Conservation (phyloP, 1,140 invertebrate species). For the Notospermus geniculatus region DNA sequence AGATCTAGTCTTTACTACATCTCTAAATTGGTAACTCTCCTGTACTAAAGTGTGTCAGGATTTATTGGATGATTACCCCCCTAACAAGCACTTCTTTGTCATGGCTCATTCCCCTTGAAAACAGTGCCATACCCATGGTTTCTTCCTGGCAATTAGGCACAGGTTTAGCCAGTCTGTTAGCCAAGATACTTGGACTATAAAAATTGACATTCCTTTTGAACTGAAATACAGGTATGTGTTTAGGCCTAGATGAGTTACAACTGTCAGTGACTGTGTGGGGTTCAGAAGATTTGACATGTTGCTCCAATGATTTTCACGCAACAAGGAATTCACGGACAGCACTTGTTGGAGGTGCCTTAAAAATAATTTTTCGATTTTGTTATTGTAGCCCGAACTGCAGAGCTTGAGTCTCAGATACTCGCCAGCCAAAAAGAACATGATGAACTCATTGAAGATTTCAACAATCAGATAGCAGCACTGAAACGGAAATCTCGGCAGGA, state of each 20-base stretch:
- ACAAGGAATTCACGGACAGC: not conserved
- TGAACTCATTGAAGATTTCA: constrained; percentile 20
- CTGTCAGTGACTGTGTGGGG: too few relatives aligned
- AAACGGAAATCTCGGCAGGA: constrained; percentile 14
- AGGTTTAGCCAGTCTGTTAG: too few relatives aligned
- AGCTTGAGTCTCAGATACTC: constrained; percentile 29
- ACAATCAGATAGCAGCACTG: constrained; percentile 21
- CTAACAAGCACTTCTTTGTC: not conserved
- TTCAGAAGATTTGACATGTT: too few relatives aligned
- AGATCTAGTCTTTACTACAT: too few relatives aligned
- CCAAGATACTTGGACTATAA: too few relatives aligned
- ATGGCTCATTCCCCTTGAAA: not conserved
- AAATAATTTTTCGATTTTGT: not conserved
- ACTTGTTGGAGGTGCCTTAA: not conserved
- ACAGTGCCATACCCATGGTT: not conserved
- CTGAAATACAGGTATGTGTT: too few relatives aligned
- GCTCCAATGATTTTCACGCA: too few relatives aligned
- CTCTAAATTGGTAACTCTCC: too few relatives aligned
- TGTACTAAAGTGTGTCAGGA: not conserved
- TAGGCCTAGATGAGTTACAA: too few relatives aligned
- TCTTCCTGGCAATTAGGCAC: not conserved
- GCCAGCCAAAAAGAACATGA: constrained; percentile 23
- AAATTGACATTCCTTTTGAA: too few relatives aligned
- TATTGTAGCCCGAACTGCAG: constrained; percentile 24
- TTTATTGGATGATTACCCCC: not conserved